Conservation (phyloP, 2,888 invertebrate genomes). For the Hoplodrina blanda region DNA sequence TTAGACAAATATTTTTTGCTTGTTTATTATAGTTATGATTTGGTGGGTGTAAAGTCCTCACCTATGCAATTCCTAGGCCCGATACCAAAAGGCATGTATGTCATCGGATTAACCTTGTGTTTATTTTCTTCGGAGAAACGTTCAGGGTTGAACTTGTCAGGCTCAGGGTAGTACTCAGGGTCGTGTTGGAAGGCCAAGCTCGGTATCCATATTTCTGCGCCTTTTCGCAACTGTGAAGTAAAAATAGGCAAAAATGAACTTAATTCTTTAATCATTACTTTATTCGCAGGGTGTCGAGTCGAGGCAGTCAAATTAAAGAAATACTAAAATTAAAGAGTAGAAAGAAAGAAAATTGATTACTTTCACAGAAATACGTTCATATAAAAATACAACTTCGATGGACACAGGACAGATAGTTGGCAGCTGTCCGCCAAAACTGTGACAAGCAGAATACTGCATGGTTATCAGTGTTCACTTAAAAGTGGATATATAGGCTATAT, state of each 20-base stretch:
- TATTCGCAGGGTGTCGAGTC: too few species aligned
- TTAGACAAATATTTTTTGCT: neutral
- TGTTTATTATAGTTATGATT: too few species aligned
- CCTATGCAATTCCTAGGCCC: slow-evolving; percentile 92
- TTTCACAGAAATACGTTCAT: too few species aligned
- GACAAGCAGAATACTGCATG: too few species aligned
- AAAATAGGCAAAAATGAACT: neutral
- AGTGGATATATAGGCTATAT: too few species aligned
- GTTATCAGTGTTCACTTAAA: too few species aligned
- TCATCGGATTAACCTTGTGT: slow-evolving; percentile 73
- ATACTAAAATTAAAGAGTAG: too few species aligned
- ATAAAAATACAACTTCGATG: too few species aligned
- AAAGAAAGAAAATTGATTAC: neutral
- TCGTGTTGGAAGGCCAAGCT: slow-evolving; percentile 86
- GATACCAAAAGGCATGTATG: slow-evolving; percentile 89
- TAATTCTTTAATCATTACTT: too few species aligned
- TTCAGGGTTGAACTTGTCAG: slow-evolving; percentile 90
- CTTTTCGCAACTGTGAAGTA: slow-evolving; percentile 72
- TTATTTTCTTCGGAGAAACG: slow-evolving; percentile 91
- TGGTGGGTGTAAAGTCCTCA: slow-evolving; percentile 45
- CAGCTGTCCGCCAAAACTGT: too few species aligned
- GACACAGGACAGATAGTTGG: too few species aligned
- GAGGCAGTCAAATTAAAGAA: too few species aligned
- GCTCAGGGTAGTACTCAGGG: slow-evolving; percentile 88
- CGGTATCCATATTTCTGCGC: slow-evolving; percentile 77